Evolutionary conservation across 2,888 invertebrate genomes (phyloP).

Genomic region (Eledone cirrhosa): DNA sequence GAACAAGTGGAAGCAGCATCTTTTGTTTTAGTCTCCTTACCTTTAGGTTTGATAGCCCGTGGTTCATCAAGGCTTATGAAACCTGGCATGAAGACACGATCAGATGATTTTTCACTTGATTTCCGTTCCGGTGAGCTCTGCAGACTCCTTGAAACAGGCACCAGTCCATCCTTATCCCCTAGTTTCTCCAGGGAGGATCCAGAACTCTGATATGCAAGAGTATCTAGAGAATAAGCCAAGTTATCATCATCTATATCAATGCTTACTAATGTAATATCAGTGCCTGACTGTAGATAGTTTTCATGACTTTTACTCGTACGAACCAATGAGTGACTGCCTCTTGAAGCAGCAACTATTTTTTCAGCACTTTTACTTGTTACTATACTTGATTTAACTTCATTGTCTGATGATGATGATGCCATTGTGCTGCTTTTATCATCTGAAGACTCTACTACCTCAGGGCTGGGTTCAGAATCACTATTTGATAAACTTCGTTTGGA

Average conservation of each 20-base stretch:
- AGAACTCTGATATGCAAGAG: conserved; percentile 75
- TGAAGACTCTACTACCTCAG: conserved; percentile 19
- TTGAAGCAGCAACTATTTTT: conserved; percentile 47
- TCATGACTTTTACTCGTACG: conserved; percentile 87
- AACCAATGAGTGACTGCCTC: conserved; percentile 74
- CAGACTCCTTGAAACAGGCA: conserved; percentile 43
- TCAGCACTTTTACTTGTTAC: conserved; percentile 60
- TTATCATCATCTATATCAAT: conserved; percentile 94
- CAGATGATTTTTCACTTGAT: conserved; percentile 39
- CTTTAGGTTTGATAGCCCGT: conserved; percentile 39
- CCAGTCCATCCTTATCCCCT: conserved; percentile 30
- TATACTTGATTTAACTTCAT: conserved; percentile 35
- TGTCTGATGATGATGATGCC: conserved; percentile 26
- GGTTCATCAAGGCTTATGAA: conserved; percentile 58
- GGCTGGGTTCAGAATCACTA: conserved; percentile 23
- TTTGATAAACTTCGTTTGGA: conserved; percentile 25
- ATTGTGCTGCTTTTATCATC: conserved; percentile 22
- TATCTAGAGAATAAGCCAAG: conserved; percentile 91
- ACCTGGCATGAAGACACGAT: conserved; percentile 58
- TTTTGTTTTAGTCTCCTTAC: conserved; percentile 35
- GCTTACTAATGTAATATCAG: conserved; percentile 82
- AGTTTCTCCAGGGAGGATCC: conserved; percentile 41
- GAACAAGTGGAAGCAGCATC: conserved; percentile 26
- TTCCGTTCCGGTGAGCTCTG: conserved; percentile 48
- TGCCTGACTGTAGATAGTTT: conserved; percentile 85